phyloP scores from a whole-genome alignment of 2,797 vertebrate species.

The Labeo calbasu region DNA sequence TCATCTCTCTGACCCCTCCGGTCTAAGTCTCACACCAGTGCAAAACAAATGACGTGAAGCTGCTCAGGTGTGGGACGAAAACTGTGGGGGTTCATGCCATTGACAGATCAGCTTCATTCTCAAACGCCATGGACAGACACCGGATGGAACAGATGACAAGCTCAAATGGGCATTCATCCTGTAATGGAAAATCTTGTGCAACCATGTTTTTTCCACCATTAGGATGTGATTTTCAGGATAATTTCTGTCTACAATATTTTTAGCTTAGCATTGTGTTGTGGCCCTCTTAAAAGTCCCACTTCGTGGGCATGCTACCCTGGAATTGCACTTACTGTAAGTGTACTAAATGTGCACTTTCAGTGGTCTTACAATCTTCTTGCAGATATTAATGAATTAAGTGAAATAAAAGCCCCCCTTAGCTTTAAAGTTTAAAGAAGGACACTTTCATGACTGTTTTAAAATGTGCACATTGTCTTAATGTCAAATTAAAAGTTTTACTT shows the following conservation, averaged over 20 bases:
- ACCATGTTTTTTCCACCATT: neutral
- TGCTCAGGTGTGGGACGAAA: slow-evolving; percentile 87
- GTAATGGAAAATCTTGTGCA: neutral
- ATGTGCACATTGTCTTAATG: neutral
- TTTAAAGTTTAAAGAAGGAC: neutral
- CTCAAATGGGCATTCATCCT: neutral
- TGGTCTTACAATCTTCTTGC: neutral
- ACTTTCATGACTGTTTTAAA: too few species aligned
- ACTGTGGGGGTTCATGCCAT: slow-evolving; percentile 68
- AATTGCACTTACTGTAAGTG: too few species aligned
- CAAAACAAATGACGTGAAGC: slow-evolving; percentile 84
- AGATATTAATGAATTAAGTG: neutral
- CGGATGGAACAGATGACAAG: neutral
- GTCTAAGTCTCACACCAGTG: slow-evolving; percentile 90
- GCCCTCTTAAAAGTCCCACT: neutral
- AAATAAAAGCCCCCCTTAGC: neutral
- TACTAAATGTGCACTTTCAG: neutral
- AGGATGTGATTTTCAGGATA: neutral
- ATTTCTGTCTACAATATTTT: neutral
- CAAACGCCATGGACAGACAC: neutral
- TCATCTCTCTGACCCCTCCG: slow-evolving; percentile 70
- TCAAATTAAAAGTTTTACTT: neutral
- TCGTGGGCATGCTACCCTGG: neutral
- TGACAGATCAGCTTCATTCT: neutral
- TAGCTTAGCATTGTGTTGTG: neutral